Conservation (phyloP, 1,140 invertebrate species). For the Ceratoteleas bidentatus region DNA sequence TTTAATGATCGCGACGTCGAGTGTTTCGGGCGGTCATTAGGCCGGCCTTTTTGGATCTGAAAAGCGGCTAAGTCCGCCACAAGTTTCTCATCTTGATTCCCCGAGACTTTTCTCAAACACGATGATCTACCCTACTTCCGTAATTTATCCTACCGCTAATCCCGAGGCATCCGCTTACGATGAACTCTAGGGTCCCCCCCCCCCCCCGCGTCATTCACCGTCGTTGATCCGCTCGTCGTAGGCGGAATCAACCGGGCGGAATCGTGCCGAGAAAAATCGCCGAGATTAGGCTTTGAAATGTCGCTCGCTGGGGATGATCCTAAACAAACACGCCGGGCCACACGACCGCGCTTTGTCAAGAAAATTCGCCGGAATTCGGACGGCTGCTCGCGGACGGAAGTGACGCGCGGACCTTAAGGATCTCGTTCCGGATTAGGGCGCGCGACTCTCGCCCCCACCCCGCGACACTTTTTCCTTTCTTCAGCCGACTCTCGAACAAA, state of each 20-base stretch:
- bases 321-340: constrained; percentile 76
- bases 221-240: constrained; percentile 29
- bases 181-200: constrained; percentile 28
- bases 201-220: constrained; percentile 24
- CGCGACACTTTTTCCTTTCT: constrained; percentile 60
- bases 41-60: no score
- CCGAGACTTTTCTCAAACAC: no score
- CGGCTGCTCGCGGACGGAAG: constrained; percentile 15
- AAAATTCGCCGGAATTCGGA: constrained; percentile 36
- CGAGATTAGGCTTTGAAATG: constrained; percentile 42
- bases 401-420: constrained; percentile 16
- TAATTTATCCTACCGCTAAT: constrained; percentile 28
- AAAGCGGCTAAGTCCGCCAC: no score
- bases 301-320: constrained; percentile 69
- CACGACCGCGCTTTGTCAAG: constrained; percentile 68
- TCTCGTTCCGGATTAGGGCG: constrained; percentile 17
- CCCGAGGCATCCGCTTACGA: constrained; percentile 37
- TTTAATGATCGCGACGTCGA: no score
- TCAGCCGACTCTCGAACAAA: constrained; percentile 67
- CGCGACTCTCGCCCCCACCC: constrained; percentile 40
- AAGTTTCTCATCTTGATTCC: no score
- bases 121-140: no score
- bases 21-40: no score
- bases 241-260: constrained; percentile 12
- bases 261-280: constrained; percentile 31